These are phyloP conservation scores for Latheticus oryzae DNA, from an alignment of 2,888 invertebrate genomes.

Conservation along the genomic window DNA sequence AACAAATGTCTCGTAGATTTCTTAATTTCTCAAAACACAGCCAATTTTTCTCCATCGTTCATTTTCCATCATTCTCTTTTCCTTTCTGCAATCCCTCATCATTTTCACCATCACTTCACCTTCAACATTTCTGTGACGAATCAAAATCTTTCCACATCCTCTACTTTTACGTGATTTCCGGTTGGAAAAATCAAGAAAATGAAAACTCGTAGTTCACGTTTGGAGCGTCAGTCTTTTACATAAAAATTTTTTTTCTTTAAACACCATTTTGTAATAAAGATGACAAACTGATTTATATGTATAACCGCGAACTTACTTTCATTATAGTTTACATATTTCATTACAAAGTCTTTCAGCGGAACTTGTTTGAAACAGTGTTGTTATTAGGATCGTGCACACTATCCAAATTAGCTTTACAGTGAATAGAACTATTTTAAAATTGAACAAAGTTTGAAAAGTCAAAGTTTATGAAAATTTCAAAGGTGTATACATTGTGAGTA, in stretches of 20 bases:
- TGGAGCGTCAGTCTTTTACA: conserved; percentile 27
- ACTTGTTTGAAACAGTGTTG: conserved; percentile 16
- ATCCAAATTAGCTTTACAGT: conserved; percentile 28
- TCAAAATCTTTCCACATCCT: conserved; percentile 21
- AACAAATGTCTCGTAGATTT: too few species aligned
- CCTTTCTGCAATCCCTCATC: too few species aligned
- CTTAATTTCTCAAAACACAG: too few species aligned
- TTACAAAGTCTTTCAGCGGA: conserved; percentile 8
- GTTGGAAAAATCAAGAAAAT: conserved; percentile 25
- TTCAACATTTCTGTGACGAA: conserved; percentile 17
- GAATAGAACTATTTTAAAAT: too few species aligned
- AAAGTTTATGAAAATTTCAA: conserved; percentile 27
- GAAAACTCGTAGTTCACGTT: conserved; percentile 32
- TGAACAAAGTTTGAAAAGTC: too few species aligned
- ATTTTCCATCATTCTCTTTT: too few species aligned
- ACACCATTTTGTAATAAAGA: background rate
- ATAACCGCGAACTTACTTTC: conserved; percentile 23
- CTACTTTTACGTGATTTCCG: conserved; percentile 11
- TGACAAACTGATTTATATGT: conserved; percentile 20
- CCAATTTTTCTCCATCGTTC: too few species aligned
- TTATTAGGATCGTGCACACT: conserved; percentile 27
- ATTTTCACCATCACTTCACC: conserved; percentile 3
- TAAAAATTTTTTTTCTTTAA: conserved; percentile 20
- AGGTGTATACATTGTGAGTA: too few species aligned
- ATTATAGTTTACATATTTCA: conserved; percentile 32